Percentiles rank a stretch among this genome's conserved stretches.
Conservation (phyloP, 1,140 invertebrate species). For the Ceratosolen fusciceps region DNA sequence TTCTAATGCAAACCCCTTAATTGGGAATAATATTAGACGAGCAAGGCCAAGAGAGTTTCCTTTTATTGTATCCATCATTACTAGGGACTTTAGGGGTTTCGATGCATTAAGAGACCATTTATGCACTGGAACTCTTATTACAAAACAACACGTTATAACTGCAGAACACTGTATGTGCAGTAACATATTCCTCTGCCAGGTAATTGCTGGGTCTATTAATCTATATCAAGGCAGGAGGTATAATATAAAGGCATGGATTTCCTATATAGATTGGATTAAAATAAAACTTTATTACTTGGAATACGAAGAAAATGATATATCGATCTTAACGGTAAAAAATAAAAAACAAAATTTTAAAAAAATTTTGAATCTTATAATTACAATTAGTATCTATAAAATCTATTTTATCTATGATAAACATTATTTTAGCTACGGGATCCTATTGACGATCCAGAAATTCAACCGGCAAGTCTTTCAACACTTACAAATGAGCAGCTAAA, state of each 20-base stretch:
- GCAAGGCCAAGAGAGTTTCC: background rate
- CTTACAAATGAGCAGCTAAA: background rate
- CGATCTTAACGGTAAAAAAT: background rate
- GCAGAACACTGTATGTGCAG: background rate
- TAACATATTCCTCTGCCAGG: background rate
- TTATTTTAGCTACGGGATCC: background rate
- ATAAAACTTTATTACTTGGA: background rate
- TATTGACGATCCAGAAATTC: background rate
- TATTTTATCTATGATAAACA: background rate
- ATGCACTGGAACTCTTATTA: conserved; percentile 4
- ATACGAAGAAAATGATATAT: conserved; percentile 2
- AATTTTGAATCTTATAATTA: too few relatives aligned
- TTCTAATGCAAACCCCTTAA: background rate
- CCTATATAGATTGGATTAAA: background rate
- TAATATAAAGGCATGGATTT: background rate
- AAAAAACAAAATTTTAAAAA: too few relatives aligned
- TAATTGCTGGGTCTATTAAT: background rate
- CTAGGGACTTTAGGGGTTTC: background rate
- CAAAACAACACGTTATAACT: background rate
- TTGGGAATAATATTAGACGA: background rate
- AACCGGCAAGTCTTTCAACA: background rate
- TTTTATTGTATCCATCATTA: conserved; percentile 1
- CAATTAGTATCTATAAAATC: too few relatives aligned
- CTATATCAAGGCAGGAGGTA: background rate
- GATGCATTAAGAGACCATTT: background rate